A percentile compares a stretch with the other conserved stretches of the same genome.
Conservation (phyloP, 2,888 invertebrate genomes). For the Incurvaria masculella region DNA sequence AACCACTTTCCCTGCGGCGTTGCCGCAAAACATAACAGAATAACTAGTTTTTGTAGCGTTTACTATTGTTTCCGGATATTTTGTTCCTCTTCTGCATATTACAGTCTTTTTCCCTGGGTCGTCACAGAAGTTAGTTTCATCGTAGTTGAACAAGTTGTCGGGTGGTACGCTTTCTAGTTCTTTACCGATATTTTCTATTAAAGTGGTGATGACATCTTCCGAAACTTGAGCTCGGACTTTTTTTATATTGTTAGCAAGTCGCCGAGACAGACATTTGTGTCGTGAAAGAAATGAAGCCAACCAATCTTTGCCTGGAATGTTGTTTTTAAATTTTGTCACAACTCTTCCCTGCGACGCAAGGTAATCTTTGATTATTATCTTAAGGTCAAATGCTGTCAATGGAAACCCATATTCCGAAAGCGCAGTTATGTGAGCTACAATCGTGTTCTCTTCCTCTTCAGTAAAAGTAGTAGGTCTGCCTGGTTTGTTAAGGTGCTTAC, state of each 20-base stretch:
- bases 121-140: constrained; percentile 25
- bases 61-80: constrained; percentile 24
- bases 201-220: constrained; percentile 13
- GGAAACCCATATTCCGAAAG: constrained; percentile 19
- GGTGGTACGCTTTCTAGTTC: constrained; percentile 13
- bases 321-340: constrained; percentile 16
- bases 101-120: constrained; percentile 22
- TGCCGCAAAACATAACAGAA: constrained; percentile 25
- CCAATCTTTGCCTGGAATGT: constrained; percentile 20
- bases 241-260: constrained; percentile 17
- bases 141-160: constrained; percentile 24
- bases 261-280: constrained; percentile 10
- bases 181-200: constrained; percentile 14
- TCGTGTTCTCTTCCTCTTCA: constrained; percentile 17
- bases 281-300: constrained; percentile 14
- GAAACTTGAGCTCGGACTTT: constrained; percentile 14
- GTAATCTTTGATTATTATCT: constrained; percentile 15
- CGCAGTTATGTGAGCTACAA: constrained; percentile 14
- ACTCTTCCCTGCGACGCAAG: constrained; percentile 11
- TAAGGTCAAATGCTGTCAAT: constrained; percentile 14
- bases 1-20: constrained; percentile 22
- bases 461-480: constrained; percentile 15
- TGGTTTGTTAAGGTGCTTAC: constrained; percentile 9
- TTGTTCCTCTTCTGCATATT: constrained; percentile 20
- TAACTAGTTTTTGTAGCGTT: constrained; percentile 22